Percentiles rank a stretch among this genome's conserved stretches.
phyloP scores from a whole-genome alignment of 2,113 vertebrate species.

The Laticauda colubrina region DNA sequence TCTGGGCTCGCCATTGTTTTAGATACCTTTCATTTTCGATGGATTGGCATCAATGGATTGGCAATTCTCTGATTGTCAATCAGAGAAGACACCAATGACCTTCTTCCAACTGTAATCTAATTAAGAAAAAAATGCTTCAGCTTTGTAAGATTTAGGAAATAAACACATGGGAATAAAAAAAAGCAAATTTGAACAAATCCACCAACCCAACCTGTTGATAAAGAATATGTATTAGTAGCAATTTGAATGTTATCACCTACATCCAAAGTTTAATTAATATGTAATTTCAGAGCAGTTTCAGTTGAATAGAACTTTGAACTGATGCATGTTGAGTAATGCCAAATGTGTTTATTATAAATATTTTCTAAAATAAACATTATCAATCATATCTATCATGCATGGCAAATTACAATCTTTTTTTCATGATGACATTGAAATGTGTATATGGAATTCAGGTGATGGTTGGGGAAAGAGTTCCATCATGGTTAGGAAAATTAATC shows the following conservation, averaged over 20 bases:
- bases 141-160: not conserved
- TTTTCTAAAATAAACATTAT: slow-evolving; percentile 1
- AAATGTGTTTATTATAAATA: slow-evolving; percentile 4
- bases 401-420: not conserved
- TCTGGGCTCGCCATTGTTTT: not conserved
- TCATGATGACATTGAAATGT: slow-evolving; percentile 20
- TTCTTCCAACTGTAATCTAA: not conserved
- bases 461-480: too few species aligned
- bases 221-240: not conserved
- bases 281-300: not conserved
- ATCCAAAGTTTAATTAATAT: not conserved
- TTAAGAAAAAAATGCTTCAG: not conserved
- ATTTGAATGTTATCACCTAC: not conserved
- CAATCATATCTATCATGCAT: slow-evolving; percentile 11
- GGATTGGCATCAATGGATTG: not conserved
- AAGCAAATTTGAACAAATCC: not conserved
- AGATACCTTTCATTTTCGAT: not conserved
- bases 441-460: not conserved
- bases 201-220: not conserved
- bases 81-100: not conserved
- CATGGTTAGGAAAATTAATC: slow-evolving; percentile 23
- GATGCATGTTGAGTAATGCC: not conserved
- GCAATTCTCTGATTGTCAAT: not conserved
- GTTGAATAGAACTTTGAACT: not conserved
- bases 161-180: not conserved